Conservation (phyloP, 2,113 vertebrate genomes). For the Numenius arquata region DNA sequence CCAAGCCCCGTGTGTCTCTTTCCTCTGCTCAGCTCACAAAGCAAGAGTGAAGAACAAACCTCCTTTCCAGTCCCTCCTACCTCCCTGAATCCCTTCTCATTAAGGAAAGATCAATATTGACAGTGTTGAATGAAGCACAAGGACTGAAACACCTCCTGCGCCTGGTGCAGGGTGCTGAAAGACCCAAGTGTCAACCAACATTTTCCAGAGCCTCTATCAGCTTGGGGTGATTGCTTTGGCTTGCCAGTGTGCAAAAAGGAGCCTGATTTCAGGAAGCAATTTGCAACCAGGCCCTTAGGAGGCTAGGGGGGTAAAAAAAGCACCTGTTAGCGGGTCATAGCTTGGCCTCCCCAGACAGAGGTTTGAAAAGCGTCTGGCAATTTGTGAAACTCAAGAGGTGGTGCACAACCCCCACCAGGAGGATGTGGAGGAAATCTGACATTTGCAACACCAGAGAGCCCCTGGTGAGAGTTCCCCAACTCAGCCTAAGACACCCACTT, state of each 20-base stretch:
- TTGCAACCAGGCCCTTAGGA: background rate
- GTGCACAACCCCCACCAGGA: background rate
- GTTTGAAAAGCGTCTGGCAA: background rate
- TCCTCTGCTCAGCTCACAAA: background rate
- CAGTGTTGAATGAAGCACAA: slow-evolving; percentile 12
- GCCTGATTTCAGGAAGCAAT: slow-evolving; percentile 7
- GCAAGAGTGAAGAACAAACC: background rate
- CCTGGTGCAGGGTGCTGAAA: background rate
- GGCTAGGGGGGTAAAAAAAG: background rate
- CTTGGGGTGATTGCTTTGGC: background rate
- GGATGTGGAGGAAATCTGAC: background rate
- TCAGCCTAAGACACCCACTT: background rate
- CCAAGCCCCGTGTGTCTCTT: background rate
- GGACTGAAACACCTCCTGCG: accelerated
- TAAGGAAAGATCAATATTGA: background rate
- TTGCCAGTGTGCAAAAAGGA: background rate
- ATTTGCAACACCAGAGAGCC: accelerated
- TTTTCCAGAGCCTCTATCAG: slow-evolving; percentile 34
- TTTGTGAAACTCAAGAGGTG: background rate
- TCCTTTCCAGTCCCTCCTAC: background rate
- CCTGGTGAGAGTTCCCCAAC: background rate
- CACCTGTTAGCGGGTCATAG: background rate
- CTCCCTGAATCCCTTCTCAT: background rate
- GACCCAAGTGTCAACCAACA: background rate
- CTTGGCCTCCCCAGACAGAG: background rate